Conservation (phyloP, 2,888 invertebrate genomes). For the Lumbricus terrestris region DNA sequence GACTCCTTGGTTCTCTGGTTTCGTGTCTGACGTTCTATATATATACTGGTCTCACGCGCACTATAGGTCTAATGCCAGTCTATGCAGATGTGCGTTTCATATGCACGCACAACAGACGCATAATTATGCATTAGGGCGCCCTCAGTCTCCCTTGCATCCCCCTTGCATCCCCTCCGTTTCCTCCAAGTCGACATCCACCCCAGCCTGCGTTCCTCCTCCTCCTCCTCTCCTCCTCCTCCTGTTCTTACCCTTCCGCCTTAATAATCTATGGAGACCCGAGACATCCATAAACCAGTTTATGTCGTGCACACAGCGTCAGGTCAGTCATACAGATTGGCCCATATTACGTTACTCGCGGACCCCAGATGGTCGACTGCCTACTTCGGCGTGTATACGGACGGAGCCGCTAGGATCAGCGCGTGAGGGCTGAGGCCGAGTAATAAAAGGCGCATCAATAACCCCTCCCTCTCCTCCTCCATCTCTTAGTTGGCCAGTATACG, state of each 20-base stretch:
- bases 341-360: neutral
- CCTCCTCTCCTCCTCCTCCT: too few species aligned
- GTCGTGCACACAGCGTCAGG: neutral
- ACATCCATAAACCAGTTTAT: neutral
- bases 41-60: neutral
- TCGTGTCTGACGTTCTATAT: neutral
- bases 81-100: neutral
- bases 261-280: neutral
- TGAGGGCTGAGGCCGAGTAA: neutral
- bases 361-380: neutral
- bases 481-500: neutral
- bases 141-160: neutral
- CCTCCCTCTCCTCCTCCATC: neutral
- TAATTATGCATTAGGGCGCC: neutral
- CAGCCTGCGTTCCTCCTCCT: neutral
- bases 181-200: neutral
- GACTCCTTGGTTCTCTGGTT: neutral
- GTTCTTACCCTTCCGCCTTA: neutral
- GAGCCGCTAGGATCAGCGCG: neutral
- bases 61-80: neutral
- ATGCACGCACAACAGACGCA: neutral
- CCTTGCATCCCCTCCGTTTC: neutral
- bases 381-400: neutral
- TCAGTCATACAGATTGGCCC: neutral
- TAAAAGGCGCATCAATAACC: neutral